These are phyloP conservation scores for Myotis daubentonii DNA, from an alignment of 2,797 vertebrate species.

Conservation along the genomic window DNA sequence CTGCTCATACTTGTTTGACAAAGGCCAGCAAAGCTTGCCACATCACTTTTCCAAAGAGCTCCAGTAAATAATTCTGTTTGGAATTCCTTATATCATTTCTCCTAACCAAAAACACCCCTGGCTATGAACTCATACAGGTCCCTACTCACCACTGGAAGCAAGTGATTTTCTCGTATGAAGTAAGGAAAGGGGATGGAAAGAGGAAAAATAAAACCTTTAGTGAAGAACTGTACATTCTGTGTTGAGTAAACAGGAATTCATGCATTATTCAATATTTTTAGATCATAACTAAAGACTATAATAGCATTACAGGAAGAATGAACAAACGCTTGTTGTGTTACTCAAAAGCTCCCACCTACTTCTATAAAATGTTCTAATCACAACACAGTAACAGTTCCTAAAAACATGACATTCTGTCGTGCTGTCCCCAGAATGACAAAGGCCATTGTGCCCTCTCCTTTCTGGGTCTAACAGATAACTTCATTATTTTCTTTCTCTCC, in stretches of 20 bases:
- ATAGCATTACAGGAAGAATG: neutral
- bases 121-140: conserved; percentile 32
- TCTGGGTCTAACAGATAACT: neutral
- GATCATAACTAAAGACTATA: conserved; percentile 68
- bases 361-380: conserved; percentile 36
- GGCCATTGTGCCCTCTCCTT: neutral
- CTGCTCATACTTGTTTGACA: neutral
- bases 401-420: neutral
- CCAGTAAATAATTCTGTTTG: conserved; percentile 49
- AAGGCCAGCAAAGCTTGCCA: conserved; percentile 17
- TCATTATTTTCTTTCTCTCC: conserved; percentile 19
- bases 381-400: conserved; percentile 15
- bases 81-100: conserved; percentile 69
- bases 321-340: conserved; percentile 49
- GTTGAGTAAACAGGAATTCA: conserved; percentile 51
- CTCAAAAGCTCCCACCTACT: conserved; percentile 48
- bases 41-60: conserved; percentile 37
- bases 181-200: neutral
- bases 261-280: conserved; percentile 70
- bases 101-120: conserved; percentile 54
- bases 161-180: conserved; percentile 20
- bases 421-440: neutral
- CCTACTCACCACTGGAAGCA: neutral
- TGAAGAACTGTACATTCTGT: conserved; percentile 39
- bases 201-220: conserved; percentile 34